Conservation (phyloP, 2,113 vertebrate genomes). For the Sebastes fasciatus region DNA sequence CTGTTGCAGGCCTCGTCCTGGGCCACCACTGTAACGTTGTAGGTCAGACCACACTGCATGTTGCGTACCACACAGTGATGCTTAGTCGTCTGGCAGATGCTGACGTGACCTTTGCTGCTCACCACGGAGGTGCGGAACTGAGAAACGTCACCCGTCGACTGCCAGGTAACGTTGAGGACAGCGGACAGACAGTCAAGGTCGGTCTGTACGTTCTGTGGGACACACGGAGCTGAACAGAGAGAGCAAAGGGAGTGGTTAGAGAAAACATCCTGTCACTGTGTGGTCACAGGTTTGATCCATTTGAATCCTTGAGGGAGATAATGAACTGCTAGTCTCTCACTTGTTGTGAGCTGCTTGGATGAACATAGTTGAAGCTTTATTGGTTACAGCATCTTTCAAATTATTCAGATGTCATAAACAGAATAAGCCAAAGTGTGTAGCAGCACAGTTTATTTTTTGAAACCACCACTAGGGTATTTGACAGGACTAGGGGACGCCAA, state of each 20-base stretch:
- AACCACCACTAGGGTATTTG: neutral
- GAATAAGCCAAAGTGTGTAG: neutral
- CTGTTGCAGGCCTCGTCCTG: conserved; percentile 79
- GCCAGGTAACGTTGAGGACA: conserved; percentile 82
- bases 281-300: neutral
- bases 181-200: conserved; percentile 74
- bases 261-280: neutral
- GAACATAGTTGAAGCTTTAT: neutral
- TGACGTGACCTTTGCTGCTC: conserved; percentile 51
- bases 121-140: conserved; percentile 62
- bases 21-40: conserved; percentile 73
- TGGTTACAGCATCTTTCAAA: neutral
- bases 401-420: neutral
- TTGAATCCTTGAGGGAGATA: neutral
- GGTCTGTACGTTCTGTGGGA: conserved; percentile 69
- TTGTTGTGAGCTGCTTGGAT: neutral
- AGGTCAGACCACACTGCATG: conserved; percentile 74
- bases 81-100: conserved; percentile 31
- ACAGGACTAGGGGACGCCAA: neutral
- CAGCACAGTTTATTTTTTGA: neutral
- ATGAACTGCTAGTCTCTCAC: neutral
- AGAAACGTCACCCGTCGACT: conserved; percentile 52
- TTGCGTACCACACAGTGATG: conserved; percentile 59
- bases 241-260: neutral
- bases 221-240: conserved; percentile 80